phyloP scores from a whole-genome alignment of 2,888 invertebrate genomes.

The Drosophila ochracea region DNA sequence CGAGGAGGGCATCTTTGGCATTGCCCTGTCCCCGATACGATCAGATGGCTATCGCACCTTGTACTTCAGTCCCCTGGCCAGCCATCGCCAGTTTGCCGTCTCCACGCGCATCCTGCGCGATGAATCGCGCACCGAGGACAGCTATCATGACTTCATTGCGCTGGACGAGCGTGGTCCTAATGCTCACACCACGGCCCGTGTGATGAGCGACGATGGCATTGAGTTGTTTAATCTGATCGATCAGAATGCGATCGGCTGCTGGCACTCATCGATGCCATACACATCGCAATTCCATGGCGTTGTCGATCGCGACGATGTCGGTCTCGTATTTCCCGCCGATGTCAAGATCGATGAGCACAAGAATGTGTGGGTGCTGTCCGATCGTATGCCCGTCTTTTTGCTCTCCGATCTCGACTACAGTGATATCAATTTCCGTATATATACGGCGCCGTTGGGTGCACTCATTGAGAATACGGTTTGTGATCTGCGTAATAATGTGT shows the following conservation, averaged over 20 bases:
- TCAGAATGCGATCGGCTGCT: constrained; percentile 93
- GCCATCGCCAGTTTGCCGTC: constrained; percentile 91
- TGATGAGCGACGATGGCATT: constrained; percentile 91
- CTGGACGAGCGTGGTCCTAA: constrained; percentile 88
- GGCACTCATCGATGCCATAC: constrained; percentile 90
- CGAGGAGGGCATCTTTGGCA: constrained; percentile 92
- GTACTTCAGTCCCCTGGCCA: constrained; percentile 92
- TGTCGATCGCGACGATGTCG: constrained; percentile 91
- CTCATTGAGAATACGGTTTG: constrained; percentile 91
- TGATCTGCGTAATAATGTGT: constrained; percentile 85
- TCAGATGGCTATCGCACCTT: constrained; percentile 89
- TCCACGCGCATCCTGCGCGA: constrained; percentile 91
- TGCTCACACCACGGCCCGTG: constrained; percentile 90
- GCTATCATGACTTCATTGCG: constrained; percentile 89
- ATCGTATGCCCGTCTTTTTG: constrained; percentile 92
- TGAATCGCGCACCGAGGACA: constrained; percentile 88
- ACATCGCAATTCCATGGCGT: constrained; percentile 89
- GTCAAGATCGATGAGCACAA: constrained; percentile 90
- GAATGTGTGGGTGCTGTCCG: constrained; percentile 93
- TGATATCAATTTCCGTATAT: constrained; percentile 92
- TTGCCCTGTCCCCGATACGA: constrained; percentile 89
- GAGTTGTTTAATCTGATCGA: constrained; percentile 92
- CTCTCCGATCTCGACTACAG: constrained; percentile 89
- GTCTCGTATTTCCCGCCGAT: constrained; percentile 92
- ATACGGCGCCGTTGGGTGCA: constrained; percentile 88